Conservation (phyloP, 92 coral and sea anemone species). For the Chrysogorgia sp. region DNA sequence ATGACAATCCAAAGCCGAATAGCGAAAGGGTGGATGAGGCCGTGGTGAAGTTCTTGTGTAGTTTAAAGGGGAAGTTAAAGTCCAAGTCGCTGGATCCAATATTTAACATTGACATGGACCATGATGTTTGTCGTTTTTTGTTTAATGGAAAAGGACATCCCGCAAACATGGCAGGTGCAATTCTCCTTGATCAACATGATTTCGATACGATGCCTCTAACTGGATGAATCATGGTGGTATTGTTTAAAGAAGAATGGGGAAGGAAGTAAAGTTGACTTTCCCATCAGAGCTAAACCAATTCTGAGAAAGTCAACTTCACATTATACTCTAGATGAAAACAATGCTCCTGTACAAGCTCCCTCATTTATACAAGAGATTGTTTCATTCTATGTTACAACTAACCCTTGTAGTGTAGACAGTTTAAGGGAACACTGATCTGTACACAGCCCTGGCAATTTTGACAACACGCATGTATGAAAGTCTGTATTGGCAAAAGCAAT, state of each 20-base stretch:
- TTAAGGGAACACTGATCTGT: conserved; percentile 38
- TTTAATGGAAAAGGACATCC: conserved; percentile 4
- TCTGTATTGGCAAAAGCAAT: conserved; percentile 37
- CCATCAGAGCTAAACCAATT: conserved; percentile 28
- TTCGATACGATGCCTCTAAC: conserved; percentile 2
- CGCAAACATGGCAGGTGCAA: conserved; percentile 4
- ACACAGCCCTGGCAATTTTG: conserved; percentile 15
- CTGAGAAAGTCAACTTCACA: conserved; percentile 19
- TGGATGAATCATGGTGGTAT: conserved; percentile 7
- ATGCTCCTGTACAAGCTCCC: neutral
- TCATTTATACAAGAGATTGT: neutral
- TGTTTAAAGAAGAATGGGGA: conserved; percentile 16
- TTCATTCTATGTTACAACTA: neutral
- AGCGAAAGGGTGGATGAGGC: conserved; percentile 9
- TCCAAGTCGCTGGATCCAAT: conserved; percentile 13
- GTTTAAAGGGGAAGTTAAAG: neutral
- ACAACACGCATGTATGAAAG: conserved; percentile 3
- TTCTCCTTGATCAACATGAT: conserved; percentile 5
- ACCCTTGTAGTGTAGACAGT: conserved; percentile 13
- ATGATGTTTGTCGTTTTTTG: conserved; percentile 14
- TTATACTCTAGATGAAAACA: conserved; percentile 13
- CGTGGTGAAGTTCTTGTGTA: neutral
- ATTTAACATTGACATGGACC: neutral
- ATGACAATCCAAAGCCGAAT: neutral
- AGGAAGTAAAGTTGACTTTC: conserved; percentile 20